Evolutionary conservation across 2,113 vertebrate genomes (phyloP).

Genomic region (Mesitornis unicolor): DNA sequence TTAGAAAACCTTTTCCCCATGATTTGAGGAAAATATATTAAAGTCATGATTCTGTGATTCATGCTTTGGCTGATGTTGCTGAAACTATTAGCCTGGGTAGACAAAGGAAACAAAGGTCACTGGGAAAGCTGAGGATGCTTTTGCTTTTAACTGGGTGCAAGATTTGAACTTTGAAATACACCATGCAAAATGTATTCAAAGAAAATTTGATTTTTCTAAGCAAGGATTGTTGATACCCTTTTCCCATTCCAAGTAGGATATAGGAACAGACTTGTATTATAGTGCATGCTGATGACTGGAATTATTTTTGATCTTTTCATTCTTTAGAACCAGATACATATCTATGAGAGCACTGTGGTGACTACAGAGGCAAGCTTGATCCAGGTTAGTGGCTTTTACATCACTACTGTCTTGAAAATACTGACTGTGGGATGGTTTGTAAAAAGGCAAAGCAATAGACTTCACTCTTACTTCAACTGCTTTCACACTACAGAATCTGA

Average conservation of each 20-base stretch:
- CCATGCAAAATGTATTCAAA: background rate
- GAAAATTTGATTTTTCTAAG: background rate
- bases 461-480: background rate
- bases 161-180: background rate
- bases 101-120: background rate
- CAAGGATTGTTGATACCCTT: background rate
- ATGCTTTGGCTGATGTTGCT: background rate
- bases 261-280: background rate
- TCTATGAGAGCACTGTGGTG: conserved; percentile 72
- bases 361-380: conserved; percentile 78
- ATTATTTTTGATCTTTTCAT: background rate
- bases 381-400: conserved; percentile 74
- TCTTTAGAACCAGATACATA: conserved; percentile 78
- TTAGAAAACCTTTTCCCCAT: background rate
- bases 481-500: background rate
- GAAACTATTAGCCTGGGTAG: background rate
- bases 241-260: background rate
- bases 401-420: background rate
- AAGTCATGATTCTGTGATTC: too few relatives aligned
- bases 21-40: background rate
- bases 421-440: background rate
- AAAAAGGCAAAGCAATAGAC: background rate
- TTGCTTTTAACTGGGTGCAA: background rate
- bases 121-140: background rate
- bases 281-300: background rate